Percentiles rank a stretch among this genome's conserved stretches.
phyloP scores from a whole-genome alignment of 2,797 vertebrate species.

The Alouatta caraya region DNA sequence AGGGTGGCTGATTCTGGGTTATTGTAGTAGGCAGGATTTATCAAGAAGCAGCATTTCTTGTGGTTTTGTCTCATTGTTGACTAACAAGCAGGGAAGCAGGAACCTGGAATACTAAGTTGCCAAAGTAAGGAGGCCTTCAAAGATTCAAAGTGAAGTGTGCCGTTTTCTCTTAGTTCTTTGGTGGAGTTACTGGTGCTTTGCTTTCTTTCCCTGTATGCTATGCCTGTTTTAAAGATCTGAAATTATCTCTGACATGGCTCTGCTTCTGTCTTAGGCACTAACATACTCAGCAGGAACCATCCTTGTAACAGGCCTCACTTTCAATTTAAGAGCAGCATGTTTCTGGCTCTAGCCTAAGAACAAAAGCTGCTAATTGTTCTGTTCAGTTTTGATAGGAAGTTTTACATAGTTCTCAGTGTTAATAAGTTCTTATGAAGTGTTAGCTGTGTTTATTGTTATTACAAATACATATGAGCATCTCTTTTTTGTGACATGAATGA shows the following conservation, averaged over 20 bases:
- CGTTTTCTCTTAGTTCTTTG: not conserved
- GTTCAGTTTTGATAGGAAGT: not conserved
- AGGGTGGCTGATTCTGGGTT: not conserved
- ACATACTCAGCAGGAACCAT: not conserved
- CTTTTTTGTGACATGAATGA: not conserved
- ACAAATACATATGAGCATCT: not conserved
- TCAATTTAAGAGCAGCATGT: not conserved
- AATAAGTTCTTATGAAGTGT: not conserved
- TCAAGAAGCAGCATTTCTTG: not conserved
- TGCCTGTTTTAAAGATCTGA: not conserved
- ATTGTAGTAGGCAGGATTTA: not conserved
- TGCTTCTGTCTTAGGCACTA: not conserved
- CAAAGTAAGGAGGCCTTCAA: not conserved
- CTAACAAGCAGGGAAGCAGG: not conserved
- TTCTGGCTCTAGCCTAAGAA: not conserved
- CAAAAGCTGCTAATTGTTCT: not conserved
- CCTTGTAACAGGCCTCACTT: not conserved
- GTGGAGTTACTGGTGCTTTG: not conserved
- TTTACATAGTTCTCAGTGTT: conserved; percentile 22
- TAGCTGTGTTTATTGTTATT: not conserved
- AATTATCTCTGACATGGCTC: not conserved
- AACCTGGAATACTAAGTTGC: not conserved
- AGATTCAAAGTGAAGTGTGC: not conserved
- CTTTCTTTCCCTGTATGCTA: not conserved
- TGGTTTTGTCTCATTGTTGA: not conserved